phyloP scores from a whole-genome alignment of 2,797 vertebrate genomes.

The Sparidentex hasta region DNA sequence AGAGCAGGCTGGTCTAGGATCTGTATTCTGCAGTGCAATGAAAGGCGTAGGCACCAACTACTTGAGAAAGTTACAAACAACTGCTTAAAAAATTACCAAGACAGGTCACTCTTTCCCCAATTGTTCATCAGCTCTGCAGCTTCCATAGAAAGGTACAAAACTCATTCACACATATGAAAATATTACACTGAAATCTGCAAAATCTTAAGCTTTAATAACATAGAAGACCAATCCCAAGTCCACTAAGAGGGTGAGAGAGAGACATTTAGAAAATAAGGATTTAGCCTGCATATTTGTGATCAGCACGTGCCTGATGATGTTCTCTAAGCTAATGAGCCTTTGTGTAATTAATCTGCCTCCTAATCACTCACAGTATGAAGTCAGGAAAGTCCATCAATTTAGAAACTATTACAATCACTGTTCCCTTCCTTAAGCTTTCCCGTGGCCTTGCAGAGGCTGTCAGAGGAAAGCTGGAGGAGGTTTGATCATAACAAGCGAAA shows the following conservation, averaged over 20 bases:
- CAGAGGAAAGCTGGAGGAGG: conserved; percentile 32
- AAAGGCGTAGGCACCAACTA: conserved; percentile 11
- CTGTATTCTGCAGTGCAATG: conserved; percentile 28
- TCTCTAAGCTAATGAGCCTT: conserved; percentile 52
- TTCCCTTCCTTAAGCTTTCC: conserved; percentile 18
- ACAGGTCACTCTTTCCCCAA: not conserved
- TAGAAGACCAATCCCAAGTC: conserved; percentile 10
- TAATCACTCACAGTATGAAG: conserved; percentile 50
- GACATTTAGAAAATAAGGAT: conserved; percentile 30
- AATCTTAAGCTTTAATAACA: conserved; percentile 28
- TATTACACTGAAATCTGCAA: conserved; percentile 15
- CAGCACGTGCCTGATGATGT: conserved; percentile 41
- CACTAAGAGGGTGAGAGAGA: conserved; percentile 27
- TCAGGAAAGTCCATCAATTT: conserved; percentile 40
- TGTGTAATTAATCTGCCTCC: conserved; percentile 50
- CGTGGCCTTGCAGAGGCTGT: conserved; percentile 47
- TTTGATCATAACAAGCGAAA: conserved; percentile 61
- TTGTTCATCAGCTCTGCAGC: conserved; percentile 5
- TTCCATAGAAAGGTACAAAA: conserved; percentile 5
- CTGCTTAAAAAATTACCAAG: conserved; percentile 11
- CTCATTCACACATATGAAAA: conserved; percentile 21
- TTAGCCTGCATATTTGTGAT: conserved; percentile 38
- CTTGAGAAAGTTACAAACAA: conserved; percentile 18
- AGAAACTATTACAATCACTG: conserved; percentile 24
- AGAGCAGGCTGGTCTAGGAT: conserved; percentile 35